phyloP scores from a whole-genome alignment of 1,140 invertebrate species.

The Atta colombica region DNA sequence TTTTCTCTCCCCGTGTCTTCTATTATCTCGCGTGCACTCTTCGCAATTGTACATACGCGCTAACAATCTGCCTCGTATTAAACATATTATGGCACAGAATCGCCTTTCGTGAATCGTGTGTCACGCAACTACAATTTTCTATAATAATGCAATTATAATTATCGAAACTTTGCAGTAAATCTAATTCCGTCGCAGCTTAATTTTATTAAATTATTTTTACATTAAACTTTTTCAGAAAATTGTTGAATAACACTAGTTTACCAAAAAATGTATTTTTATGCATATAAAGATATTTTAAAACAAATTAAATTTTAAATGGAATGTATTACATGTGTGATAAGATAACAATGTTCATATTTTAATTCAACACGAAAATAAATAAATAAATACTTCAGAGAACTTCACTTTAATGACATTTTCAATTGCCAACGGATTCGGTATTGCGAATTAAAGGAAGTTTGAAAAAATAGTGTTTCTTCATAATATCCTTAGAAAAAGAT shows the following conservation, averaged over 20 bases:
- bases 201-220: slow-evolving; percentile 11
- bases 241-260: neutral
- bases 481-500: neutral
- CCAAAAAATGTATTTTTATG: neutral
- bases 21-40: slow-evolving; percentile 23
- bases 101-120: neutral
- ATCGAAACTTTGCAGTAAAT: neutral
- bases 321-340: neutral
- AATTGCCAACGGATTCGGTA: neutral
- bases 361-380: neutral
- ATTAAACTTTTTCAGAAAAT: neutral
- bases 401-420: neutral
- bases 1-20: neutral
- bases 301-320: neutral
- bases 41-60: slow-evolving; percentile 1
- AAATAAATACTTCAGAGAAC: too few species aligned
- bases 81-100: neutral
- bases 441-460: neutral
- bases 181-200: neutral
- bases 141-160: neutral
- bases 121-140: slow-evolving; percentile 16
- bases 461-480: neutral
- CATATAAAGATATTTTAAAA: neutral
- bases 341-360: neutral
- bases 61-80: slow-evolving; percentile 3